Evolutionary conservation across 2,888 invertebrate genomes (phyloP).

Genomic region (Autographa pulchrina): DNA sequence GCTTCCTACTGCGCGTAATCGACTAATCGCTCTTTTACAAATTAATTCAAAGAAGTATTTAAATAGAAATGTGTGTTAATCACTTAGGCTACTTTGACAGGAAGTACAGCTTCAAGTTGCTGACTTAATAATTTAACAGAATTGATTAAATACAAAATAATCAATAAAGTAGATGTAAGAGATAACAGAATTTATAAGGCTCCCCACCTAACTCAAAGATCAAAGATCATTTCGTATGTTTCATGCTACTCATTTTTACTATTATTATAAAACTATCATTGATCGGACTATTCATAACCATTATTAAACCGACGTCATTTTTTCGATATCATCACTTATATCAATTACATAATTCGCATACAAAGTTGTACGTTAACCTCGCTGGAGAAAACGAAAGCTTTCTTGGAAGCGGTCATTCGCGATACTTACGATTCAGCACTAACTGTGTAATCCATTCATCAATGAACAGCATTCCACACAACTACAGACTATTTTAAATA

Average conservation of each 20-base stretch:
- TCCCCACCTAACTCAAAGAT: not conserved
- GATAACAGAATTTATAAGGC: not conserved
- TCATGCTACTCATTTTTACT: not conserved
- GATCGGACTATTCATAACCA: conserved; percentile 15
- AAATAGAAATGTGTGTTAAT: not conserved
- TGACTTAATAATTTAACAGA: not conserved
- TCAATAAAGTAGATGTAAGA: not conserved
- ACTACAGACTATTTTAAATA: conserved; percentile 39
- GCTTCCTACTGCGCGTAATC: conserved; percentile 21
- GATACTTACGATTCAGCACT: conserved; percentile 13
- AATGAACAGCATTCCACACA: conserved; percentile 46
- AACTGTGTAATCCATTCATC: conserved; percentile 53
- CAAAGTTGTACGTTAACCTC: conserved; percentile 34
- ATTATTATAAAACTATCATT: not conserved
- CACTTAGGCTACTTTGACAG: not conserved
- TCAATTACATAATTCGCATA: conserved; percentile 52
- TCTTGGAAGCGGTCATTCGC: conserved; percentile 31
- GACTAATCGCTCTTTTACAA: conserved; percentile 14
- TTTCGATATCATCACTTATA: conserved; percentile 38
- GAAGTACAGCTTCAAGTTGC: not conserved
- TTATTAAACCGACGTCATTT: conserved; percentile 23
- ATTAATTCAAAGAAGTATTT: conserved; percentile 2
- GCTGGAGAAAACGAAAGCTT: conserved; percentile 51
- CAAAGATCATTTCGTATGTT: not conserved
- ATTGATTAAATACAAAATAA: not conserved